Evolutionary conservation across 1,140 invertebrate genomes (phyloP).

Genomic region (Drosophila leontia): DNA sequence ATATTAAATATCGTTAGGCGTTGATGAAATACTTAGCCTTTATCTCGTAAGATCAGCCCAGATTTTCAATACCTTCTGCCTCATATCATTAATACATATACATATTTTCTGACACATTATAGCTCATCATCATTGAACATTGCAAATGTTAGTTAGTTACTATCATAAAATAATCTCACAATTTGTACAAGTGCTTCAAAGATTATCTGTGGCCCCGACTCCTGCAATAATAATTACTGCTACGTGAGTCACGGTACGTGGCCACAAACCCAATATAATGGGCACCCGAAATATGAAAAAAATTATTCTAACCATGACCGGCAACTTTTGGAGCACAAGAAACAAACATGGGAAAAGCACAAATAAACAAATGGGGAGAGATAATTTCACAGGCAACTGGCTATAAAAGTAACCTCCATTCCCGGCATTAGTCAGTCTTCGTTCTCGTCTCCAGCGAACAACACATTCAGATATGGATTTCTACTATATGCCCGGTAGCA

Average conservation of each 20-base stretch:
- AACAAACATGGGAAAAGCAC: neutral
- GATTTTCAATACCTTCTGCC: neutral
- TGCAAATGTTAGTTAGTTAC: neutral
- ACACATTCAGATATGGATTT: constrained; percentile 44
- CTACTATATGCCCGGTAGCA: constrained; percentile 43
- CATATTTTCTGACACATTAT: neutral
- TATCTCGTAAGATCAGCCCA: neutral
- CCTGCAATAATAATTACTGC: constrained; percentile 9
- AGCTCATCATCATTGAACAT: neutral
- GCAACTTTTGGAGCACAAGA: neutral
- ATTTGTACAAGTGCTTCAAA: neutral
- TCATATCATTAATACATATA: too few species aligned
- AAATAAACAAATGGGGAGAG: constrained; percentile 16
- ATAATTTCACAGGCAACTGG: constrained; percentile 3
- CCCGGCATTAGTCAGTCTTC: constrained; percentile 2
- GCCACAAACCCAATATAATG: neutral
- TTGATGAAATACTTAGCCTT: neutral
- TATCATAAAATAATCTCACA: neutral
- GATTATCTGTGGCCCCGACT: neutral
- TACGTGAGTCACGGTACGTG: constrained; percentile 19
- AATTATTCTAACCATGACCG: constrained; percentile 24
- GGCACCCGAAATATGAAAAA: constrained; percentile 2
- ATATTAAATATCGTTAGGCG: neutral
- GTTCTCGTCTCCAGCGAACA: constrained; percentile 3
- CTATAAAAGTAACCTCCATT: constrained; percentile 12